These are phyloP conservation scores for Trididemnum clinides DNA, from an alignment of 23 tunicate genomes.

Conservation along the genomic window DNA sequence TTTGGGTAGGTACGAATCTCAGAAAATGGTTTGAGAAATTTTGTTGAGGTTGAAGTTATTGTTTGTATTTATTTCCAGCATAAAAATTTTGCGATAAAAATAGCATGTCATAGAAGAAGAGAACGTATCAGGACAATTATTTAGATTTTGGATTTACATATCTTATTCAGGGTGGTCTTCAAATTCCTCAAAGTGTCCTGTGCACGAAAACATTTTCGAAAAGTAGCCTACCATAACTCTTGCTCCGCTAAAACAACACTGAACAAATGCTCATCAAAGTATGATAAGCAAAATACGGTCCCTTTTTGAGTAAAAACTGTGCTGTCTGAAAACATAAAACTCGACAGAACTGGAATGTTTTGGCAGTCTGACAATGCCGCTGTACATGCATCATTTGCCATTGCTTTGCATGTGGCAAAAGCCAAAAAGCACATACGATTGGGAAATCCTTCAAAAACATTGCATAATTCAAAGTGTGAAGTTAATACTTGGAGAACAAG, in stretches of 20 bases:
- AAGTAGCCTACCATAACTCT: constrained; percentile 16
- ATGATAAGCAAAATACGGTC: too few species aligned
- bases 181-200: not conserved
- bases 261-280: constrained; percentile 27
- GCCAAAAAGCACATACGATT: constrained; percentile 22
- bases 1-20: too few species aligned
- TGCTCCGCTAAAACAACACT: constrained; percentile 17
- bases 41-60: too few species aligned
- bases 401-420: too few species aligned
- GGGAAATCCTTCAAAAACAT: not conserved
- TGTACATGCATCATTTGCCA: constrained; percentile 50
- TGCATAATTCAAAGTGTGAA: constrained; percentile 45
- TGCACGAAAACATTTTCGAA: constrained; percentile 18
- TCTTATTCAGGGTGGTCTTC: too few species aligned
- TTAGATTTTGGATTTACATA: too few species aligned
- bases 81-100: too few species aligned
- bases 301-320: too few species aligned
- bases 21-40: too few species aligned
- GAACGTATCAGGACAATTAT: too few species aligned
- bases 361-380: constrained; percentile 32
- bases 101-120: too few species aligned
- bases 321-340: constrained; percentile 28
- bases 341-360: constrained; percentile 23
- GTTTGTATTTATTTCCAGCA: too few species aligned
- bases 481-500: constrained; percentile 46